Conservation (phyloP, 2,113 vertebrate genomes). For the Morone chrysops region DNA sequence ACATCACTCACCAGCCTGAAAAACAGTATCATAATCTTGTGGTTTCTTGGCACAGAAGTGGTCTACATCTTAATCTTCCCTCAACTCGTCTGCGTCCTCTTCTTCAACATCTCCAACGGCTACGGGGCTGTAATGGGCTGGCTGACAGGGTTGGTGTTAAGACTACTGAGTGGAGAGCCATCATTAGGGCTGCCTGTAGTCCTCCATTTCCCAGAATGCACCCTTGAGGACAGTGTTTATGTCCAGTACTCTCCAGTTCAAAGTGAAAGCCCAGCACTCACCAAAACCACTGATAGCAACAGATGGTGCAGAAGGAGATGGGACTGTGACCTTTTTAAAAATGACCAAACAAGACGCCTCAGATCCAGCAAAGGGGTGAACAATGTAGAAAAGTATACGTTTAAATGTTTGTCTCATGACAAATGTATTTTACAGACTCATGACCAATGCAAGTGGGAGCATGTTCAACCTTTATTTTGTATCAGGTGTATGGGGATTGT, state of each 20-base stretch:
- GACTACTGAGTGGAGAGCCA: constrained; percentile 82
- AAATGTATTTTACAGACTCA: no score
- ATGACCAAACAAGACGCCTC: no score
- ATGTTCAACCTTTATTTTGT: no score
- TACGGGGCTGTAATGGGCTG: constrained; percentile 79
- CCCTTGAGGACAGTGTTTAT: constrained; percentile 59
- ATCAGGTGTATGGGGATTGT: no score
- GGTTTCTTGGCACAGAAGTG: background rate
- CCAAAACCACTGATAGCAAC: background rate
- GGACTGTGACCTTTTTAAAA: background rate
- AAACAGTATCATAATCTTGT: background rate
- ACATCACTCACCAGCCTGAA: background rate
- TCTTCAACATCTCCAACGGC: constrained; percentile 72
- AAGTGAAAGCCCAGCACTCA: background rate
- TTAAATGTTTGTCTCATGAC: no score
- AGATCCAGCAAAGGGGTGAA: no score
- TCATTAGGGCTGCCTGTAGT: constrained; percentile 58
- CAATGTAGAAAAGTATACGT: no score
- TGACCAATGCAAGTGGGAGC: no score
- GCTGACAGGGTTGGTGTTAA: constrained; percentile 73
- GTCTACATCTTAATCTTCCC: constrained; percentile 80
- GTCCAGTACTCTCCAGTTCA: constrained; percentile 76
- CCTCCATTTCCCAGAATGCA: constrained; percentile 79
- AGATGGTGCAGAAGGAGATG: background rate
- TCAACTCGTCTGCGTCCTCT: constrained; percentile 80